Conservation (phyloP, 2,113 vertebrate genomes). For the Halichoeres trimaculatus region DNA sequence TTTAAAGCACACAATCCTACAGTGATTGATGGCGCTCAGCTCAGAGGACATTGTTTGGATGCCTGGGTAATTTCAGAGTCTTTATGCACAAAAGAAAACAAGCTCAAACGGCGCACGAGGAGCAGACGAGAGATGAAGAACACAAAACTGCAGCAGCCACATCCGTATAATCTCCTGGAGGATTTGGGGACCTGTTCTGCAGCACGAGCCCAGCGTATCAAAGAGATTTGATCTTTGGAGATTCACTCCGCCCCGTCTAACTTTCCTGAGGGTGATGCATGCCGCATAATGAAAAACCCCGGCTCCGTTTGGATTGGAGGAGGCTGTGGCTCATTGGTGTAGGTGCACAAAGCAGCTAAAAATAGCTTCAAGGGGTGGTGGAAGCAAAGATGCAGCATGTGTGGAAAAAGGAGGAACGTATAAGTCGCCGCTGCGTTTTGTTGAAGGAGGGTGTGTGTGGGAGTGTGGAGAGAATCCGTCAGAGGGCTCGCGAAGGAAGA, state of each 20-base stretch:
- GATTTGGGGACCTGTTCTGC: conserved; percentile 47
- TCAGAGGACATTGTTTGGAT: conserved; percentile 55
- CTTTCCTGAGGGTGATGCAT: conserved; percentile 42
- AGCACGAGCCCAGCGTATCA: conserved; percentile 41
- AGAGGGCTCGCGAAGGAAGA: conserved; percentile 30
- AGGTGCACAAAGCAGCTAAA: conserved; percentile 70
- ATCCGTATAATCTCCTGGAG: conserved; percentile 28
- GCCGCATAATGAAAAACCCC: conserved; percentile 52
- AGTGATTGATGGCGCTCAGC: conserved; percentile 57
- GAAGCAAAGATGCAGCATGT: conserved; percentile 38
- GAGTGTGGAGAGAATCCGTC: conserved; percentile 22
- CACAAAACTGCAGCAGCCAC: conserved; percentile 16
- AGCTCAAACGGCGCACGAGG: conserved; percentile 10
- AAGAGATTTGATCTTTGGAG: conserved; percentile 57
- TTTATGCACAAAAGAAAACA: conserved; percentile 23
- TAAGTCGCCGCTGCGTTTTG: conserved; percentile 7
- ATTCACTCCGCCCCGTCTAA: conserved; percentile 55
- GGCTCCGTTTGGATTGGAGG: conserved; percentile 43
- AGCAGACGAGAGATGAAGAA: conserved; percentile 10
- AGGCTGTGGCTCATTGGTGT: conserved; percentile 60
- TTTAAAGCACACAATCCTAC: background rate
- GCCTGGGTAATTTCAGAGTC: conserved; percentile 34
- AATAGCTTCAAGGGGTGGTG: conserved; percentile 65
- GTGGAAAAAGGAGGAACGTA: background rate
- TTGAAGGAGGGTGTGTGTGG: conserved; percentile 9